phyloP scores from a whole-genome alignment of 1,140 invertebrate genomes.

The Grapholita molesta region DNA sequence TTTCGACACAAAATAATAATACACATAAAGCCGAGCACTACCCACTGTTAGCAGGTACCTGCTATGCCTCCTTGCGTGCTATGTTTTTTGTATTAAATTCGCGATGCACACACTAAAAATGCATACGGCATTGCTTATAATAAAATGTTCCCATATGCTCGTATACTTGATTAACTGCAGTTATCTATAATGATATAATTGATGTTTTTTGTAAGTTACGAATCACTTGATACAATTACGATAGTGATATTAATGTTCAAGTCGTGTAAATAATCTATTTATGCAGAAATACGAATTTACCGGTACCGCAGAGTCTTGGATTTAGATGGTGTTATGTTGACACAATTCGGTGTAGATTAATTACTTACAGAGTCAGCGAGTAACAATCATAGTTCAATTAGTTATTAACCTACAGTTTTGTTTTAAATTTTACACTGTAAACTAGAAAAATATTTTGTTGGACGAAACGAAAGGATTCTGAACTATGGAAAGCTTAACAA shows the following conservation, averaged over 20 bases:
- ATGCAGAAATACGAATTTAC: neutral
- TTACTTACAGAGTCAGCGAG: too few relatives aligned
- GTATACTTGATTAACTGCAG: neutral
- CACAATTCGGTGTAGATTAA: too few relatives aligned
- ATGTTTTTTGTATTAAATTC: neutral
- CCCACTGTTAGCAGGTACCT: slow-evolving; percentile 26
- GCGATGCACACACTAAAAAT: neutral
- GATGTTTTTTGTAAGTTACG: neutral
- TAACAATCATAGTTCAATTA: too few relatives aligned
- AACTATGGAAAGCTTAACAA: too few relatives aligned
- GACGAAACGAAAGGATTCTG: too few relatives aligned
- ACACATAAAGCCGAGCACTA: slow-evolving; percentile 44
- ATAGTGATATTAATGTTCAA: neutral
- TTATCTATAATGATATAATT: neutral
- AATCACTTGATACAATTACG: neutral
- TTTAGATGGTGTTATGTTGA: neutral
- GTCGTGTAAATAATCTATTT: neutral
- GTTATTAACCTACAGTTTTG: too few relatives aligned
- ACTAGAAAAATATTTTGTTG: too few relatives aligned
- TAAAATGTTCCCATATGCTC: neutral
- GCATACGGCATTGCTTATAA: neutral
- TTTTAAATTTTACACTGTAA: too few relatives aligned
- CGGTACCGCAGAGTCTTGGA: neutral
- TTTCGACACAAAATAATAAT: slow-evolving; percentile 41
- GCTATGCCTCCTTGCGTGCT: neutral